Conservation (phyloP, 2,113 vertebrate species). For the Crotalus helleri region DNA sequence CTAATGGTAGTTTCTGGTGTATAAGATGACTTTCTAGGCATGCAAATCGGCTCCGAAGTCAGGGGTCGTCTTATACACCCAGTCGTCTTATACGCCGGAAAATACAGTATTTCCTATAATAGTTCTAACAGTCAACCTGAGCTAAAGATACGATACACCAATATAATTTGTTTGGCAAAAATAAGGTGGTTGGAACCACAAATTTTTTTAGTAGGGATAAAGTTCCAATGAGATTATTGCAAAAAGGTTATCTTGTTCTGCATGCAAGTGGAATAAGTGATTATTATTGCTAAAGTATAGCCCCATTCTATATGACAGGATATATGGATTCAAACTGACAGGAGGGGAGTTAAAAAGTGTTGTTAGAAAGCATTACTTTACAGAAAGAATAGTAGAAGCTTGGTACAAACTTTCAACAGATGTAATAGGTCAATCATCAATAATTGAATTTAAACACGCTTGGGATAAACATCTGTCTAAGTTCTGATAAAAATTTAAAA, state of each 20-base stretch:
- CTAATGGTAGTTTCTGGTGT: not conserved
- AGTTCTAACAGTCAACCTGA: not conserved
- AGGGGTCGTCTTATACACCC: no score
- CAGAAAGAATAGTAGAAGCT: not conserved
- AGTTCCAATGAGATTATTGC: not conserved
- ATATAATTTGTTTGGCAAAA: not conserved
- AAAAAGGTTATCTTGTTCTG: not conserved
- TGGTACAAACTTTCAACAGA: not conserved
- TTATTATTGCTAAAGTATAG: not conserved
- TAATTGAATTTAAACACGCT: not conserved
- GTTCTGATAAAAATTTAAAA: not conserved
- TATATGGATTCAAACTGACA: not conserved
- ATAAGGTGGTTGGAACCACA: not conserved
- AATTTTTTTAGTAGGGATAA: not conserved
- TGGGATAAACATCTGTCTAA: not conserved
- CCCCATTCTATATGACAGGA: not conserved
- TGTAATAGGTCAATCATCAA: not conserved
- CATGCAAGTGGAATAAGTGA: not conserved
- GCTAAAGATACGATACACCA: not conserved
- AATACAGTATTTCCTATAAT: not conserved
- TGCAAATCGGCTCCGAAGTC: no score
- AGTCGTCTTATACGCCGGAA: no score
- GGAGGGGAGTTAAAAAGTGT: not conserved
- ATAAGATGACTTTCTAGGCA: no score
- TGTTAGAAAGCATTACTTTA: not conserved